A percentile compares a stretch with the other conserved stretches of the same genome.
Evolutionary conservation across 2,888 invertebrate genomes (phyloP).

Genomic region (Eupithecia dodoneata): DNA sequence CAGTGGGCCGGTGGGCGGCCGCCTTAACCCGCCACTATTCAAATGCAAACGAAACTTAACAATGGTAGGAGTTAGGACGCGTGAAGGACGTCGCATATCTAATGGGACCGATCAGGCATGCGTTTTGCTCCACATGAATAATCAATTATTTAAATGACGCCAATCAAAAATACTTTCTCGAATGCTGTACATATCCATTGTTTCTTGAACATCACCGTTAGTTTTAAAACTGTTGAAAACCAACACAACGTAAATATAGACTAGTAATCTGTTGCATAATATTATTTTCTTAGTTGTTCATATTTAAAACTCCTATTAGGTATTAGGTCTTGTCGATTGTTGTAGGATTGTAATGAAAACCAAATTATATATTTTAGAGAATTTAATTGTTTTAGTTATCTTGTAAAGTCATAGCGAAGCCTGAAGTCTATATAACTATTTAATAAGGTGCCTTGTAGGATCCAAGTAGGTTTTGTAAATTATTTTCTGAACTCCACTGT

Average conservation of each 20-base stretch:
- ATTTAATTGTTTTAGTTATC: constrained; percentile 81
- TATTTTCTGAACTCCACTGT: constrained; percentile 80
- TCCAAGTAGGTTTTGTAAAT: constrained; percentile 77
- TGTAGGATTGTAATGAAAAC: constrained; percentile 82
- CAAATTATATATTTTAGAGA: constrained; percentile 84
- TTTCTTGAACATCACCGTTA: constrained; percentile 50
- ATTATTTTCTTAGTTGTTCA: constrained; percentile 82
- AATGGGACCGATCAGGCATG: constrained; percentile 77
- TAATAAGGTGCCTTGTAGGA: constrained; percentile 82
- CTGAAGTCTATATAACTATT: constrained; percentile 81
- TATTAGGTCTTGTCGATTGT: constrained; percentile 80
- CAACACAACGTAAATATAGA: constrained; percentile 69
- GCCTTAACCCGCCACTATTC: constrained; percentile 73
- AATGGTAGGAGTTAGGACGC: constrained; percentile 83
- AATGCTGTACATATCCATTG: constrained; percentile 61
- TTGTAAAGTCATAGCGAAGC: constrained; percentile 83
- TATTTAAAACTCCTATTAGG: constrained; percentile 83
- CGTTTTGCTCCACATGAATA: constrained; percentile 81
- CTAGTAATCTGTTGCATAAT: constrained; percentile 83
- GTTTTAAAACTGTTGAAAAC: constrained; percentile 59
- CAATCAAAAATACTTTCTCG: constrained; percentile 74
- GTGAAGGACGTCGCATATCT: constrained; percentile 82
- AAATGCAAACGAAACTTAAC: constrained; percentile 80
- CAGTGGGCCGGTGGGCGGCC: constrained; percentile 70
- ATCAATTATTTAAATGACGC: constrained; percentile 81